Conservation (phyloP, 2,113 vertebrate genomes). For the Fregata magnificens region DNA sequence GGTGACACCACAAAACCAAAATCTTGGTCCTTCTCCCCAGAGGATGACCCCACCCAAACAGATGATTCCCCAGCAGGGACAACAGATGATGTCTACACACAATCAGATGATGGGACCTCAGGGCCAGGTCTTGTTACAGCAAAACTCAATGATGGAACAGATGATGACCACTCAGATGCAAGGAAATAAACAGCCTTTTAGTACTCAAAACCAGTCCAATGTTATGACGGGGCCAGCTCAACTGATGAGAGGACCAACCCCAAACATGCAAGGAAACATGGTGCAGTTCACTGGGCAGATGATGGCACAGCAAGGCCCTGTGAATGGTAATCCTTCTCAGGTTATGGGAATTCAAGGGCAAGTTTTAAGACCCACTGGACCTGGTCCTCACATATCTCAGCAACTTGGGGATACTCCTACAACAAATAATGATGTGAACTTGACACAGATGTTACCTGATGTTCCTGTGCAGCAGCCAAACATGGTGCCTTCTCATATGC, state of each 20-base stretch:
- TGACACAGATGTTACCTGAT: conserved; percentile 91
- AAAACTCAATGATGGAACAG: conserved; percentile 96
- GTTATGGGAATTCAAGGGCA: conserved; percentile 91
- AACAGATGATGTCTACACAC: conserved; percentile 92
- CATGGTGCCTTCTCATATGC: conserved; percentile 92
- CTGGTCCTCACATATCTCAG: conserved; percentile 86
- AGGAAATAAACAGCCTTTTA: conserved; percentile 92
- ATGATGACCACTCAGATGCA: conserved; percentile 95
- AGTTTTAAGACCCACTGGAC: conserved; percentile 83
- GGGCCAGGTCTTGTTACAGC: conserved; percentile 90
- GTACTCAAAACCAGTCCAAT: conserved; percentile 84
- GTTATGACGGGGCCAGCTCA: conserved; percentile 88
- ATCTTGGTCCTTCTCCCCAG: conserved; percentile 85
- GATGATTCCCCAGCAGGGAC: conserved; percentile 92
- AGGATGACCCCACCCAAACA: conserved; percentile 98
- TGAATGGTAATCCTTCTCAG: conserved; percentile 89
- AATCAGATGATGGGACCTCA: conserved; percentile 93
- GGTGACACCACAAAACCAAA: conserved; percentile 81
- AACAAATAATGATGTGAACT: conserved; percentile 75
- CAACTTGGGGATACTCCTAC: conserved; percentile 81
- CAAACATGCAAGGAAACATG: conserved; percentile 89
- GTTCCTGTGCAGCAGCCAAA: conserved; percentile 91
- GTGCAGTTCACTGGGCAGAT: conserved; percentile 88
- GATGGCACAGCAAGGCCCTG: conserved; percentile 86
- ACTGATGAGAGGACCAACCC: conserved; percentile 92